Evolutionary conservation across 2,113 vertebrate species (phyloP).

Genomic region (Pollimyrus isidori): DNA sequence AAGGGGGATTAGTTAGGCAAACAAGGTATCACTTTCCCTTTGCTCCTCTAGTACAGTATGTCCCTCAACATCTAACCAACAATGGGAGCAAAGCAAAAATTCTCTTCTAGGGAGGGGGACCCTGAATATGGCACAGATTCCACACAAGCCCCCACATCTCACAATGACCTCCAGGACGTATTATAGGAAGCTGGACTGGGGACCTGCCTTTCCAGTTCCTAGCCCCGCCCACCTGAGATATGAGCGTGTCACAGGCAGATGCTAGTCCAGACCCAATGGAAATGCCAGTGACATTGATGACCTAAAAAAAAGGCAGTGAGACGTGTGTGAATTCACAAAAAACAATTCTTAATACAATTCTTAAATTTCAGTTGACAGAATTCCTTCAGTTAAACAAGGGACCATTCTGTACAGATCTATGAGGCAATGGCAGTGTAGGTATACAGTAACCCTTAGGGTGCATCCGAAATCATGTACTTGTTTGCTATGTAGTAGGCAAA

Average conservation of each 20-base stretch:
- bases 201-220: background rate
- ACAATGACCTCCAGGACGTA: background rate
- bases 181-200: background rate
- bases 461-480: background rate
- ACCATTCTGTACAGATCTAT: background rate
- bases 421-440: background rate
- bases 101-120: background rate
- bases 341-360: background rate
- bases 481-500: background rate
- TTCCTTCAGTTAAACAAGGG: background rate
- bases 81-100: background rate
- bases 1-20: background rate
- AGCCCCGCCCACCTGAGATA: slow-evolving; percentile 73
- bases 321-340: background rate
- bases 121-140: no score
- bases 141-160: background rate
- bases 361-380: background rate
- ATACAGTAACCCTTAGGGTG: background rate
- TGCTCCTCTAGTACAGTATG: background rate
- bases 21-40: background rate
- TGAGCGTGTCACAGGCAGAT: slow-evolving; percentile 81
- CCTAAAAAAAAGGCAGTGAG: slow-evolving; percentile 50
- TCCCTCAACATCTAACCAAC: background rate
- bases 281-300: slow-evolving; percentile 77
- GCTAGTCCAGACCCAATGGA: slow-evolving; percentile 75